These are phyloP conservation scores for Drosophila neocordata DNA, from an alignment of 1,140 invertebrate species.

Conservation along the genomic window DNA sequence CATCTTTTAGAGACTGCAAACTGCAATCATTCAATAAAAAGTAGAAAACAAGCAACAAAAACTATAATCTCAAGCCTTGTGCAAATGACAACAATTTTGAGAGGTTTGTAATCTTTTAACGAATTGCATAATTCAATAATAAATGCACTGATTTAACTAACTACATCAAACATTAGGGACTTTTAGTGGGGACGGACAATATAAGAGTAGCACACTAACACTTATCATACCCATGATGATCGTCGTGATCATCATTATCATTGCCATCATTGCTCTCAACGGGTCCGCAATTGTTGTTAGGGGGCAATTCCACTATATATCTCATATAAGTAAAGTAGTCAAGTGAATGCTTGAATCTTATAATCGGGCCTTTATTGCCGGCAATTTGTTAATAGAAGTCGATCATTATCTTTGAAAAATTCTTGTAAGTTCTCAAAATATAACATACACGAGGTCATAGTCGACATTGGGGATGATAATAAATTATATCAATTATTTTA, in stretches of 20 bases:
- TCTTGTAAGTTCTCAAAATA: constrained; percentile 64
- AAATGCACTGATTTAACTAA: constrained; percentile 44
- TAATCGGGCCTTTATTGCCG: constrained; percentile 54
- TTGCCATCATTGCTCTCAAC: constrained; percentile 15
- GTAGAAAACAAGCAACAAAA: too few relatives aligned
- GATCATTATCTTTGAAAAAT: constrained; percentile 64
- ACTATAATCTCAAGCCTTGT: constrained; percentile 12
- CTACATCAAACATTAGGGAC: constrained; percentile 22
- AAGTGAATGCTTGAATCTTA: constrained; percentile 6
- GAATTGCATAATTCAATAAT: constrained; percentile 79
- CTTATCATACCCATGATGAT: neutral
- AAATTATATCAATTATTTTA: constrained; percentile 57
- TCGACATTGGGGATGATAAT: constrained; percentile 56
- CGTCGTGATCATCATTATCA: neutral
- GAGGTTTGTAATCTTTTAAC: constrained; percentile 65
- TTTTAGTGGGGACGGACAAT: neutral
- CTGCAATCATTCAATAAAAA: constrained; percentile 72
- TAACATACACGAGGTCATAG: too few relatives aligned
- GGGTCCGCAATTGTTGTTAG: constrained; percentile 50
- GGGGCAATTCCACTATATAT: constrained; percentile 58
- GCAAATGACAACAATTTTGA: constrained; percentile 46
- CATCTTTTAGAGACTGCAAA: neutral
- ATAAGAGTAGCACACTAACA: neutral
- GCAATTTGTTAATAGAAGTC: constrained; percentile 77
- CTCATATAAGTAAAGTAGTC: constrained; percentile 5